These are phyloP conservation scores for Hyperopisus bebe DNA, from an alignment of 2,113 vertebrate genomes.

Conservation along the genomic window DNA sequence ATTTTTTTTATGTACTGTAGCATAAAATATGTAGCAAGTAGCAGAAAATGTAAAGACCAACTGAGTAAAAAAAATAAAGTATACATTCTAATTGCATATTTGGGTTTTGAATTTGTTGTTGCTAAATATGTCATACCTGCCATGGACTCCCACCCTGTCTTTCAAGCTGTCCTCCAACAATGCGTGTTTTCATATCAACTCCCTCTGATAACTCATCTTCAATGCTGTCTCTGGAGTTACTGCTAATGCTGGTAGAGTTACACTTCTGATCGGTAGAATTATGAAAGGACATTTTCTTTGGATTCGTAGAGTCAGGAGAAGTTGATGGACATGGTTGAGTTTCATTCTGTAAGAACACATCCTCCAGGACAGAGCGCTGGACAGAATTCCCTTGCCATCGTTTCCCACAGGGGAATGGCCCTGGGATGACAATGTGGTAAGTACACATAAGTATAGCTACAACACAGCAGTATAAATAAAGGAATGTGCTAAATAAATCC, in stretches of 20 bases:
- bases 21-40: neutral
- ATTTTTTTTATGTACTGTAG: neutral
- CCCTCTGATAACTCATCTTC: neutral
- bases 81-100: neutral
- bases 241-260: slow-evolving; percentile 23
- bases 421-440: slow-evolving; percentile 33
- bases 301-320: neutral
- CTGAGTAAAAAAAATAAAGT: neutral
- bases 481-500: neutral
- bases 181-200: slow-evolving; percentile 20
- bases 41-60: neutral
- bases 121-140: slow-evolving; percentile 56
- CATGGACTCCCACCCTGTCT: slow-evolving; percentile 68
- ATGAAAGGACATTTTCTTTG: neutral
- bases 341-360: fast-evolving
- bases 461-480: neutral
- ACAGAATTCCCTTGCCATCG: slow-evolving; percentile 32
- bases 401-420: slow-evolving; percentile 49
- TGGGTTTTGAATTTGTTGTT: neutral
- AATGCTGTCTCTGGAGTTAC: fast-evolving
- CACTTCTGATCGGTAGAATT: slow-evolving; percentile 24
- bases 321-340: neutral
- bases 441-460: neutral
- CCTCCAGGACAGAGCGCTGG: slow-evolving; percentile 29
- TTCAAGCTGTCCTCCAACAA: slow-evolving; percentile 64